Conservation (phyloP, 2,113 vertebrate genomes). For the Paracanthobrama guichenoti region DNA sequence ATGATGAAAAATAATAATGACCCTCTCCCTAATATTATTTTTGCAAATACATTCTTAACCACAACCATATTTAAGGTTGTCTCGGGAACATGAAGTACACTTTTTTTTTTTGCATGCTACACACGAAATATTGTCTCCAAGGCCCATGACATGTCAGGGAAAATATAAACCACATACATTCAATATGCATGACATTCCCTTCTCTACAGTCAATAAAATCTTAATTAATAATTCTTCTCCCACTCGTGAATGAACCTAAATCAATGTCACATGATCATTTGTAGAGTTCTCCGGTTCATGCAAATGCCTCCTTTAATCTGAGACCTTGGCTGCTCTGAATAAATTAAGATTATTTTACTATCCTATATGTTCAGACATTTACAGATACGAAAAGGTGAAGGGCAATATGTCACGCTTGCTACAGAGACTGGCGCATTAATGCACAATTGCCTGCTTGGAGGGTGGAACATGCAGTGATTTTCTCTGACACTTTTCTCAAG, state of each 20-base stretch:
- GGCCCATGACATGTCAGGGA: not conserved
- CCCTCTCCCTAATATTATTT: no score
- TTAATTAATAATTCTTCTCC: conserved; percentile 3
- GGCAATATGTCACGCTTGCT: not conserved
- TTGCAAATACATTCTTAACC: no score
- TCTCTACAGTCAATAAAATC: conserved; percentile 20
- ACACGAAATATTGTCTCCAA: not conserved
- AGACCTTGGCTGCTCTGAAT: conserved; percentile 30
- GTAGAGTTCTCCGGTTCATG: conserved; percentile 38
- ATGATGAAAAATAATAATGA: not conserved
- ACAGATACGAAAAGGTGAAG: conserved; percentile 38
- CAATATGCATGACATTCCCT: not conserved
- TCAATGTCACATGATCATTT: conserved; percentile 44
- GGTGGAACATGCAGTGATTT: conserved; percentile 26
- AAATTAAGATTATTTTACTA: conserved; percentile 44
- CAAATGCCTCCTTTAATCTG: conserved; percentile 39
- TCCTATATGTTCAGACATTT: conserved; percentile 33
- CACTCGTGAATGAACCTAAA: conserved; percentile 24
- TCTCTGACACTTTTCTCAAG: conserved; percentile 1
- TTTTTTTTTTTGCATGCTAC: no score
- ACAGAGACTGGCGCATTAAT: conserved; percentile 16
- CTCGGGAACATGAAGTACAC: no score
- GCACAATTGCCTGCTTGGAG: conserved; percentile 21
- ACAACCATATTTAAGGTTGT: no score
- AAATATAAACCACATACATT: conserved; percentile 13